phyloP scores from a whole-genome alignment of 2,888 invertebrate genomes.

The Parnassius orleans region DNA sequence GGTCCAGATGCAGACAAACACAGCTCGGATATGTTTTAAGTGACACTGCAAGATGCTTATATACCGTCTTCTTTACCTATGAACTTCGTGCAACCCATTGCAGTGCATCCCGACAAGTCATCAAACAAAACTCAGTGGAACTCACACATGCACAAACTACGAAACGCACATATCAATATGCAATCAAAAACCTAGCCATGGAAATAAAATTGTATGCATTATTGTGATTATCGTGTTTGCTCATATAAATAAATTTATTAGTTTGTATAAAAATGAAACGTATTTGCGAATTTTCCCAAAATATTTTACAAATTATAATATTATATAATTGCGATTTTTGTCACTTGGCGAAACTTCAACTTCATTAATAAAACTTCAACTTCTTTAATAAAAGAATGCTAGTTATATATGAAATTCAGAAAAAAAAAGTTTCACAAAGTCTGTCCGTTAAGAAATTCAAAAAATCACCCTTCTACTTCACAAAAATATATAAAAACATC shows the following conservation, averaged over 20 bases:
- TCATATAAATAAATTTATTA: conserved; percentile 41
- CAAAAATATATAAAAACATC: no score
- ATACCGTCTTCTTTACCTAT: conserved; percentile 75
- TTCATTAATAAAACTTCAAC: no score
- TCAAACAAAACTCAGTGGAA: conserved; percentile 34
- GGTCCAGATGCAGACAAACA: conserved; percentile 60
- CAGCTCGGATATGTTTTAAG: conserved; percentile 64
- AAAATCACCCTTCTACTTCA: conserved; percentile 14
- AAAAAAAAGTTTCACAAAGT: no score
- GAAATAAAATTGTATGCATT: conserved; percentile 34
- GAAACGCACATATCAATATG: conserved; percentile 36
- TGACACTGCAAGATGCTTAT: conserved; percentile 75
- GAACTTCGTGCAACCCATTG: conserved; percentile 72
- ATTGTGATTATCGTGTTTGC: conserved; percentile 32
- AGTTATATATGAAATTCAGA: no score
- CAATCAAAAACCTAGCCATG: conserved; percentile 40
- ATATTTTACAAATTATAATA: no score
- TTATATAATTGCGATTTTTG: no score
- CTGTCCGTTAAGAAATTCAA: conserved; percentile 7
- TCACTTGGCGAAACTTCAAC: no score
- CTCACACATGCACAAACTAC: conserved; percentile 27
- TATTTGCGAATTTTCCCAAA: no score
- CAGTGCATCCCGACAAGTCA: conserved; percentile 60
- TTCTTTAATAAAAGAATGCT: no score
- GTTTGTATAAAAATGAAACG: conserved; percentile 30